phyloP scores from a whole-genome alignment of 2,797 vertebrate genomes.

The Notoglanidium macrostoma region DNA sequence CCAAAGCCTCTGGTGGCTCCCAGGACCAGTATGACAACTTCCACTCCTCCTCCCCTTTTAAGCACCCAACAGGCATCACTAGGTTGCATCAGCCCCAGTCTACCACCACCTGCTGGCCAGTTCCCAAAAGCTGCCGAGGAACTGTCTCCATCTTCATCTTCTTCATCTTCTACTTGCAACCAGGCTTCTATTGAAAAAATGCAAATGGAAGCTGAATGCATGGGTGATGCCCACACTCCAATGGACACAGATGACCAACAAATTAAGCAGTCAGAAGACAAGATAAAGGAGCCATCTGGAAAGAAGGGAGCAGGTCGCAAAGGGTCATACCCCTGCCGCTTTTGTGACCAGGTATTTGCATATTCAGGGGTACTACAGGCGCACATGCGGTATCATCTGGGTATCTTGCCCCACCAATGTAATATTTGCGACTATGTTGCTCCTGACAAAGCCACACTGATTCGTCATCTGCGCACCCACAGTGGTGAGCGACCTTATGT shows the following conservation, averaged over 20 bases:
- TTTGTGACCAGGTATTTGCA: conserved; percentile 91
- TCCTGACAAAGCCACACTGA: conserved; percentile 93
- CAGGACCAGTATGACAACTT: conserved; percentile 84
- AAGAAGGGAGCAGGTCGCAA: conserved; percentile 79
- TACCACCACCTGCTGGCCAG: conserved; percentile 81
- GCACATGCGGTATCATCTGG: conserved; percentile 92
- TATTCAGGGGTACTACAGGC: conserved; percentile 90
- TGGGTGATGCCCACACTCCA: conserved; percentile 83
- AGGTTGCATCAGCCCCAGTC: conserved; percentile 89
- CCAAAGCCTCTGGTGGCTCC: conserved; percentile 92
- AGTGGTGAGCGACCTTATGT: conserved; percentile 95
- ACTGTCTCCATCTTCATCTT: conserved; percentile 65
- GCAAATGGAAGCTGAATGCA: conserved; percentile 85
- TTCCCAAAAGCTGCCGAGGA: conserved; percentile 79
- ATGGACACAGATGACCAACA: conserved; percentile 80
- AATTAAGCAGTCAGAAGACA: conserved; percentile 81
- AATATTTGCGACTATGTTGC: conserved; percentile 97
- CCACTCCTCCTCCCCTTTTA: conserved; percentile 87
- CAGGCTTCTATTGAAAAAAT: conserved; percentile 50
- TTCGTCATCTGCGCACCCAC: conserved; percentile 93
- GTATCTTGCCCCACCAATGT: conserved; percentile 92
- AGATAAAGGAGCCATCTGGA: conserved; percentile 71
- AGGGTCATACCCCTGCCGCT: conserved; percentile 85
- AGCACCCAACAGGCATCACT: conserved; percentile 91
- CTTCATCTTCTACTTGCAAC: conserved; percentile 57